These are phyloP conservation scores for Euschistus heros DNA, from an alignment of 1,140 invertebrate species.

Conservation along the genomic window DNA sequence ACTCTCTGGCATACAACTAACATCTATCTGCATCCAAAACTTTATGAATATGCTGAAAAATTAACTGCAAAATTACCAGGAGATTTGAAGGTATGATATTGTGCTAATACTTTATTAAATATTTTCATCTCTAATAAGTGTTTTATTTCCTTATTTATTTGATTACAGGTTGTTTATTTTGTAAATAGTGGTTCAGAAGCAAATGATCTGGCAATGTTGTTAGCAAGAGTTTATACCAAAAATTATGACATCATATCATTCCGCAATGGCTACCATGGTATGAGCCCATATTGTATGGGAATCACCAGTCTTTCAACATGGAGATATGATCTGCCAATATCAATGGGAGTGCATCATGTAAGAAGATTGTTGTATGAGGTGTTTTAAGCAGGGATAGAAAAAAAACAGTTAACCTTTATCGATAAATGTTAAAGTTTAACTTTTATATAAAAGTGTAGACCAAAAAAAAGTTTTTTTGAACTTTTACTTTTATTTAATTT, in stretches of 20 bases:
- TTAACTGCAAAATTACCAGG: slow-evolving; percentile 70
- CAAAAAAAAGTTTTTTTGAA: too few relatives aligned
- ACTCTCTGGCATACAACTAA: slow-evolving; percentile 85
- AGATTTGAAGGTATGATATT: slow-evolving; percentile 57
- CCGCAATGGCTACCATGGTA: slow-evolving; percentile 83
- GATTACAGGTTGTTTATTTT: slow-evolving; percentile 66
- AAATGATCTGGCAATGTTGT: slow-evolving; percentile 82
- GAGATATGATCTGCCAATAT: slow-evolving; percentile 57
- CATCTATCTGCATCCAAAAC: slow-evolving; percentile 78
- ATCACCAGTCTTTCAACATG: slow-evolving; percentile 70
- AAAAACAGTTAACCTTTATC: too few relatives aligned
- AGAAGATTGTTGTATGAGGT: too few relatives aligned
- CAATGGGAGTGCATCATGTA: slow-evolving; percentile 76
- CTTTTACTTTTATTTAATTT: too few relatives aligned
- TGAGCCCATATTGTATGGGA: slow-evolving; percentile 69
- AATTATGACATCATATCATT: slow-evolving; percentile 77
- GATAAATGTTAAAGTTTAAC: too few relatives aligned
- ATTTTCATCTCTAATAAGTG: not conserved
- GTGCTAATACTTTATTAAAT: not conserved
- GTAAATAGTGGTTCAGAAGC: slow-evolving; percentile 96
- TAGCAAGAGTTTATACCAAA: slow-evolving; percentile 65
- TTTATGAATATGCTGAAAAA: slow-evolving; percentile 83
- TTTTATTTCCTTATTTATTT: not conserved
- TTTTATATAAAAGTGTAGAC: too few relatives aligned
- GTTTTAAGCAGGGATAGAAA: too few relatives aligned